phyloP scores from a whole-genome alignment of 2,797 vertebrate genomes.

The Otus scops region DNA sequence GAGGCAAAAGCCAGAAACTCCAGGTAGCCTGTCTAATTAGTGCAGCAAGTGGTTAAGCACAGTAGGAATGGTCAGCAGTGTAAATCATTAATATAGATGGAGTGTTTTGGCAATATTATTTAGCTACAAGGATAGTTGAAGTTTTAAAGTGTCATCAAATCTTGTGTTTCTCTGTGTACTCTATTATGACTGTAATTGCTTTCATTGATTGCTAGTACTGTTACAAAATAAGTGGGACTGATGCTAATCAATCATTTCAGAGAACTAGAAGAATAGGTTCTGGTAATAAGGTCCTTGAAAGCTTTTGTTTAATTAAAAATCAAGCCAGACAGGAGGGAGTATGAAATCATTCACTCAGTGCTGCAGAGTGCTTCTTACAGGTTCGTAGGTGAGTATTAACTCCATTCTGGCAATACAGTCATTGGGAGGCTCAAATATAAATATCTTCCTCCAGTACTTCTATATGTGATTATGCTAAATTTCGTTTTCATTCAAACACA shows the following conservation, averaged over 20 bases:
- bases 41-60: neutral
- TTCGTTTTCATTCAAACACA: neutral
- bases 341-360: neutral
- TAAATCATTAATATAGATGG: neutral
- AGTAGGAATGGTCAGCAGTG: neutral
- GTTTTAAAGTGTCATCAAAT: conserved; percentile 1
- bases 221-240: neutral
- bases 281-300: neutral
- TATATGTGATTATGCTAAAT: neutral
- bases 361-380: neutral
- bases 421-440: neutral
- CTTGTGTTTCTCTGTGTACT: neutral
- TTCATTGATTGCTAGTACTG: neutral
- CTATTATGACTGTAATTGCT: neutral
- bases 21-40: neutral
- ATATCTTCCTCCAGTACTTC: neutral
- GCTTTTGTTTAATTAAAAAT: conserved; percentile 10
- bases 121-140: neutral
- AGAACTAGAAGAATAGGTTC: neutral
- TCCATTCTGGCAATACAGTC: neutral
- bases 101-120: neutral
- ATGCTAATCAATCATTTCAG: neutral
- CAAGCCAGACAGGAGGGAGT: neutral
- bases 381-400: neutral
- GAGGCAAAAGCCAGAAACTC: neutral